Conservation (phyloP, 2,797 vertebrate genomes). For the Silurus lanzhouensis region DNA sequence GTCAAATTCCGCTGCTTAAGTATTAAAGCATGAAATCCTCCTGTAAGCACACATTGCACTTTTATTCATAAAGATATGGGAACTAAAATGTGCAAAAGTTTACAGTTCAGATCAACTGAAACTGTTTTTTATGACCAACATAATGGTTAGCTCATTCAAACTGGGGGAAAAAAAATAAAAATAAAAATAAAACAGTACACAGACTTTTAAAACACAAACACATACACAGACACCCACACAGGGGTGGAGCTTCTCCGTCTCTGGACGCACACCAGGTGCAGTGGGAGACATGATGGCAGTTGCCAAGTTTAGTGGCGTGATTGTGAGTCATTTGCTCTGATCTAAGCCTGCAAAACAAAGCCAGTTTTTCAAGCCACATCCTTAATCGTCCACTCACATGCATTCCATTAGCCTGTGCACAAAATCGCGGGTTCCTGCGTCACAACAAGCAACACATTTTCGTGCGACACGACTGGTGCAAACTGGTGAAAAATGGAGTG, state of each 20-base stretch:
- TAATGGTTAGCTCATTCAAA: constrained; percentile 36
- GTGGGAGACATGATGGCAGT: constrained; percentile 28
- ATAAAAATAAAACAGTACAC: constrained; percentile 17
- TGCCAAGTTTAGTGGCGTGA: constrained; percentile 40
- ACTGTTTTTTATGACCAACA: constrained; percentile 23
- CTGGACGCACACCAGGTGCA: constrained; percentile 53
- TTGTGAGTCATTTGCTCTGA: constrained; percentile 46
- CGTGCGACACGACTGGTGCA: background rate
- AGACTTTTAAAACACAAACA: constrained; percentile 7
- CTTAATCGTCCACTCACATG: background rate
- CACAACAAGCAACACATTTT: constrained; percentile 17
- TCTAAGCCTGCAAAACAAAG: constrained; percentile 43
- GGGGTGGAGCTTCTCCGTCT: constrained; percentile 32
- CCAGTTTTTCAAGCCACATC: constrained; percentile 25
- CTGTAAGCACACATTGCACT: constrained; percentile 49
- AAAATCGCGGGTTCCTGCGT: background rate
- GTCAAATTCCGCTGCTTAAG: background rate
- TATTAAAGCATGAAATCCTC: constrained; percentile 15
- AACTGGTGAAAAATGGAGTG: background rate
- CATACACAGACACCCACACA: constrained; percentile 1
- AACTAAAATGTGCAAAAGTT: constrained; percentile 15
- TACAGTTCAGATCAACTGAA: constrained; percentile 59
- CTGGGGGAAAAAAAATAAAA: background rate
- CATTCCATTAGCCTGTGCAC: constrained; percentile 3
- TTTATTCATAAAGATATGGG: constrained; percentile 26